Evolutionary conservation across 2,888 invertebrate species (phyloP).

Genomic region (Antheraea yamamai): DNA sequence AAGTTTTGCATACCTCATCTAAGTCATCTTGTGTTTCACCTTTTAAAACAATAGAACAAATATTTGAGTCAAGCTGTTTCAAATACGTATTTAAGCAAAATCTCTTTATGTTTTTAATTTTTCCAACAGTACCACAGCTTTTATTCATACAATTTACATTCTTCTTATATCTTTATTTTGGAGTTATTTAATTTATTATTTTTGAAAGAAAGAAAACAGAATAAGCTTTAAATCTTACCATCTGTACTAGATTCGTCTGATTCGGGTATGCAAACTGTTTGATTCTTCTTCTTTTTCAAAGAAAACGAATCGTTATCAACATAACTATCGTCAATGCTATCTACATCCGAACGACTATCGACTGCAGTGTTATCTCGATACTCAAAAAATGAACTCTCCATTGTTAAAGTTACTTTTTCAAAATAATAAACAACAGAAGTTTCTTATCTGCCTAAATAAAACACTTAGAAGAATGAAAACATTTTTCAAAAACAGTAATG

Average conservation of each 20-base stretch:
- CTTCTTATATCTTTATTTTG: too few relatives aligned
- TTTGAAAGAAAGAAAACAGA: too few relatives aligned
- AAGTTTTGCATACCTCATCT: conserved; percentile 13
- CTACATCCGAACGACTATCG: conserved; percentile 59
- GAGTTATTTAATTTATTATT: too few relatives aligned
- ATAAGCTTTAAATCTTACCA: conserved; percentile 41
- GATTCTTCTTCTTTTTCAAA: conserved; percentile 60
- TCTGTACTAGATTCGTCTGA: conserved; percentile 63
- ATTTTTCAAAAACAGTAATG: neutral
- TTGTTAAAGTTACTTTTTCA: conserved; percentile 30
- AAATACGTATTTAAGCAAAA: too few relatives aligned
- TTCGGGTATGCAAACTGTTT: conserved; percentile 68
- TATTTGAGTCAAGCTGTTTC: too few relatives aligned
- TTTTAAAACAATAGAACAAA: conserved; percentile 26
- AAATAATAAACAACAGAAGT: neutral
- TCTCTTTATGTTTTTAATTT: too few relatives aligned
- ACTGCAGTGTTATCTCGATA: conserved; percentile 59
- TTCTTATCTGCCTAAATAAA: neutral
- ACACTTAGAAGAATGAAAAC: neutral
- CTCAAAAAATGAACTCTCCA: conserved; percentile 73
- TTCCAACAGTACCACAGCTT: too few relatives aligned
- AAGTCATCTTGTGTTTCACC: conserved; percentile 46
- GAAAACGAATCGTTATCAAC: conserved; percentile 48
- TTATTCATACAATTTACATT: too few relatives aligned
- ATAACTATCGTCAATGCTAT: conserved; percentile 66